These are phyloP conservation scores for Acipenser transmontanus DNA, from an alignment of 2,797 vertebrate genomes.

Conservation along the genomic window DNA sequence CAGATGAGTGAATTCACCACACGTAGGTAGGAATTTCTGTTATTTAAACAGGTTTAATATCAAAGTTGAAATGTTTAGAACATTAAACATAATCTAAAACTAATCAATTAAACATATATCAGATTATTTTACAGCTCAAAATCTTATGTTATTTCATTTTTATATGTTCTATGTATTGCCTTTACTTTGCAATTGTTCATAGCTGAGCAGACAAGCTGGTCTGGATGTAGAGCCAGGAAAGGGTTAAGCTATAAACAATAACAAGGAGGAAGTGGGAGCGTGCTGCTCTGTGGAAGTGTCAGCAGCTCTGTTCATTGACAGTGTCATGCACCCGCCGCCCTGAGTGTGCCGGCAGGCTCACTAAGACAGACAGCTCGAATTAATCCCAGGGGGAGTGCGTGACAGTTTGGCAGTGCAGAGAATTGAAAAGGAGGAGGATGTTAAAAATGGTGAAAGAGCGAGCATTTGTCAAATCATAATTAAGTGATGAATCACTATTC, in stretches of 20 bases:
- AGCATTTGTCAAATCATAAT: conserved; percentile 99
- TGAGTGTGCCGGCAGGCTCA: conserved; percentile 79
- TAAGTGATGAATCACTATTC: conserved; percentile 99
- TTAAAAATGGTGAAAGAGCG: conserved; percentile 91
- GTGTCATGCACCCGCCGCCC: conserved; percentile 82
- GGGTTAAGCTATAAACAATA: conserved; percentile 69
- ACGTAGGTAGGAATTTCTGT: too few relatives aligned
- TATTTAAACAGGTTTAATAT: too few relatives aligned
- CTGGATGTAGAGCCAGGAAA: conserved; percentile 25
- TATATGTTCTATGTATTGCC: neutral
- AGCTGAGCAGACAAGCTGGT: conserved; percentile 11
- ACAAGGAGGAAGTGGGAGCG: conserved; percentile 55
- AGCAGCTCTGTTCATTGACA: conserved; percentile 78
- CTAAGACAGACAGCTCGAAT: conserved; percentile 97
- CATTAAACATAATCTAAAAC: too few relatives aligned
- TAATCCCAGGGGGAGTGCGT: conserved; percentile 92
- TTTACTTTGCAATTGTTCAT: neutral
- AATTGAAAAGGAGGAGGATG: conserved; percentile 96
- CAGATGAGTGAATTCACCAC: too few relatives aligned
- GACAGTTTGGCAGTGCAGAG: conserved; percentile 94
- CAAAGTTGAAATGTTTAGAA: too few relatives aligned
- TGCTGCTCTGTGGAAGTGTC: conserved; percentile 70
- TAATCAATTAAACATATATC: too few relatives aligned
- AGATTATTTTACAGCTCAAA: too few relatives aligned
- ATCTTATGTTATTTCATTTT: too few relatives aligned